A percentile compares a stretch with the other conserved stretches of the same genome.
Evolutionary conservation across 2,888 invertebrate genomes (phyloP).

Genomic region (Aproaerema taeniolella): DNA sequence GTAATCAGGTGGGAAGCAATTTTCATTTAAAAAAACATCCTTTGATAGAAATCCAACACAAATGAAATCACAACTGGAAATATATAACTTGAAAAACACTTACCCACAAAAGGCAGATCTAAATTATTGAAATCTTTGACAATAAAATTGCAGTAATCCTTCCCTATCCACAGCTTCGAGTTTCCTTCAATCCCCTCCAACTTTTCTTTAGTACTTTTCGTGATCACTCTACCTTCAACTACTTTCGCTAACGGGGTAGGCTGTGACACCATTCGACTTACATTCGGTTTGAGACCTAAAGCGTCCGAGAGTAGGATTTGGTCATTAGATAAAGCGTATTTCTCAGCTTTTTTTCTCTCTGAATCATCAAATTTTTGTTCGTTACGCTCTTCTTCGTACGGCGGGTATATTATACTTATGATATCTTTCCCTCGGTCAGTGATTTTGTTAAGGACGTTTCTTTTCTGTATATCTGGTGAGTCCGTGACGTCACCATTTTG

Average conservation of each 20-base stretch:
- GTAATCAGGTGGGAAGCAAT: no score
- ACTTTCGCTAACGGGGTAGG: conserved; percentile 60
- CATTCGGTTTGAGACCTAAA: conserved; percentile 29
- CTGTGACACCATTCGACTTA: conserved; percentile 35
- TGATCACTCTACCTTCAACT: conserved; percentile 55
- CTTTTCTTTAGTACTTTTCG: conserved; percentile 50
- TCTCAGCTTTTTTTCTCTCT: conserved; percentile 65
- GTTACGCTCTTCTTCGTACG: conserved; percentile 57
- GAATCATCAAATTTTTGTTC: conserved; percentile 64
- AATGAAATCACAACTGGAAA: no score
- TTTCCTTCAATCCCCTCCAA: conserved; percentile 78
- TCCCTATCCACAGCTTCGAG: conserved; percentile 95
- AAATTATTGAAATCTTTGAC: conserved; percentile 95
- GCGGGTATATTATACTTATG: conserved; percentile 63
- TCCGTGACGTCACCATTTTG: conserved; percentile 31
- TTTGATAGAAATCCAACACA: no score
- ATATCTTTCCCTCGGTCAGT: conserved; percentile 65
- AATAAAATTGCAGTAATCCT: conserved; percentile 97
- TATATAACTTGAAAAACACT: no score
- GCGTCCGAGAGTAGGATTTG: conserved; percentile 58
- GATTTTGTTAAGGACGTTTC: conserved; percentile 64
- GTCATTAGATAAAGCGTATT: conserved; percentile 61
- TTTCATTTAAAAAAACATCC: no score
- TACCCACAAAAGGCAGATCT: conserved; percentile 86
- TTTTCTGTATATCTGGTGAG: conserved; percentile 49